These are phyloP conservation scores for Drosophila subpulchrella DNA, from an alignment of 1,140 invertebrate genomes.

Conservation along the genomic window DNA sequence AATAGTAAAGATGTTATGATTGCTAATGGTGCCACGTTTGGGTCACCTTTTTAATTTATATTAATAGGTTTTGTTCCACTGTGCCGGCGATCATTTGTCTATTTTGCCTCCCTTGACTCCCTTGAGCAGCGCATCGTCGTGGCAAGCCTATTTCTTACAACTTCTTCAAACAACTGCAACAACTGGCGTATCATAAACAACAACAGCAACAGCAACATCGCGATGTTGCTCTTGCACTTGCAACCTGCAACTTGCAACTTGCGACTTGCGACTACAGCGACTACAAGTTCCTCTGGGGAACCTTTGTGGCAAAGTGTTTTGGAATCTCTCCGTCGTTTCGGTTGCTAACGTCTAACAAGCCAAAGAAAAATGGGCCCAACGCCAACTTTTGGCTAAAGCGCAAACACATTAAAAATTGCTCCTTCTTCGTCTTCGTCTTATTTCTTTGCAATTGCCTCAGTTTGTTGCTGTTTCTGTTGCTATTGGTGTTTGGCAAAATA, in stretches of 20 bases:
- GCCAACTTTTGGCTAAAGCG: slow-evolving; percentile 80
- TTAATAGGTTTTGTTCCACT: not conserved
- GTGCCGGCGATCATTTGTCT: slow-evolving; percentile 59
- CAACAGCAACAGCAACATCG: slow-evolving; percentile 63
- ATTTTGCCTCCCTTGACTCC: slow-evolving; percentile 5
- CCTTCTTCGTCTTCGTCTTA: slow-evolving; percentile 31
- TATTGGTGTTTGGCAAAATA: slow-evolving; percentile 34
- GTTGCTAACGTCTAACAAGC: slow-evolving; percentile 71
- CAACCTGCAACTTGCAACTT: slow-evolving; percentile 20
- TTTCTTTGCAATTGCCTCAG: slow-evolving; percentile 21
- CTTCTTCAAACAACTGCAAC: slow-evolving; percentile 80
- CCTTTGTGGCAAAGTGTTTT: slow-evolving; percentile 72
- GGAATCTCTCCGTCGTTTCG: slow-evolving; percentile 40
- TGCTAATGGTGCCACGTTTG: not conserved
- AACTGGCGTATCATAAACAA: slow-evolving; percentile 80
- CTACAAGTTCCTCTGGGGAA: slow-evolving; percentile 52
- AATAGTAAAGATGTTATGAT: no score
- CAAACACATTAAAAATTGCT: slow-evolving; percentile 81
- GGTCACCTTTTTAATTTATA: not conserved
- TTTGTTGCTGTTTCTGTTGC: slow-evolving; percentile 34
- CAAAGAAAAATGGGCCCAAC: slow-evolving; percentile 83
- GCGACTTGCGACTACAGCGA: slow-evolving; percentile 20
- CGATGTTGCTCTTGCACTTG: slow-evolving; percentile 67
- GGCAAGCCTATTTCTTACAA: slow-evolving; percentile 77
- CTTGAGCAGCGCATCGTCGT: slow-evolving; percentile 22